Evolutionary conservation across 2,888 invertebrate species (phyloP), one percentile per base, ranked within the genome.

Genomic region (Platerodrilus igneus): DNA sequence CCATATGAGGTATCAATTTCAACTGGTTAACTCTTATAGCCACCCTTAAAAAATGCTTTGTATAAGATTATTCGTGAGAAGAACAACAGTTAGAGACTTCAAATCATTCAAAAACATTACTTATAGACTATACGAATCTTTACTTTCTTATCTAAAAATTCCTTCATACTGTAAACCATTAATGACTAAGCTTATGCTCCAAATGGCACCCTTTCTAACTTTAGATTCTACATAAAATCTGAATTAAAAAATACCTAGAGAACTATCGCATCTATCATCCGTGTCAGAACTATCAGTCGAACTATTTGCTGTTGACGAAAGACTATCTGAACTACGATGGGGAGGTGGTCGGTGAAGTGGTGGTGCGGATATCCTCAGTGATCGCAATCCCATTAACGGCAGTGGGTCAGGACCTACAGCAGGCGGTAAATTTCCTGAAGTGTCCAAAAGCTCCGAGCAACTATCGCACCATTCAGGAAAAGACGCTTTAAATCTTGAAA

Each of bases 391-490:
- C 64, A 66, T 65, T 45, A 67, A 50, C 8, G 66, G 67, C 40
- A 66, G 47, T 9, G 64, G 63, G 45, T 64, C 64, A 10, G 57
- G 59, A 16, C 57, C 58, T 3, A 58, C 57, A 10, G 60, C 55
- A 16, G 60, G 52, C 10, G 56, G 48, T 41, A 56, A 48, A 35
- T 53, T 49, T 22, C 60, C 58, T 18, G 56, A 53, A 13, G 57
- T 49, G 43, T 57, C 60, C 47, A 65, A 50, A 38, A 64, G 49
- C 41, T 79, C 82, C 46, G 81, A 77, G 50, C 80, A 82, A 33
- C 84, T 81, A 64, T 89, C 89, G 70, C 91, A 91, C 87, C 90
- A 91, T 69, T 92, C 92, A 20, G 92, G 92, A 70, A 86, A 92
- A 47, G 82, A 76, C 56, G 83, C 79, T 54, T 81, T 82, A 72